Base-by-base conservation (phyloP, 2,888 invertebrate species). In the Perizoma affinitatum region DNA sequence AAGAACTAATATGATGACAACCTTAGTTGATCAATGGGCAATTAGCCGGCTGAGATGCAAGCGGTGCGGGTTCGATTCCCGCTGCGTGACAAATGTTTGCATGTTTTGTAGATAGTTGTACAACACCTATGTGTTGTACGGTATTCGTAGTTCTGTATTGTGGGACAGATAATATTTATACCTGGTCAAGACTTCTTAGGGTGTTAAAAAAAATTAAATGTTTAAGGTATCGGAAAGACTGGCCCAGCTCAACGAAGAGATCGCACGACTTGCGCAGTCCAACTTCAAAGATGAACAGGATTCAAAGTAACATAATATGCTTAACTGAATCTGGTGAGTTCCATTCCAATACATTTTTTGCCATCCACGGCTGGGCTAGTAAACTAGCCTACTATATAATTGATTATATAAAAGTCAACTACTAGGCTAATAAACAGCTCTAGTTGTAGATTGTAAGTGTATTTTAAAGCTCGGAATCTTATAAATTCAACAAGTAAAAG, bases 151-250 rank as follows among this genome's bases (percentile, higher is more conserved):
- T 38, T 38, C 5, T 36, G 5, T 36, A 36, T n/a, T n/a, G n/a
- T n/a, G n/a, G n/a, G n/a, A n/a, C 22, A 22, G 22, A 22, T 22
- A 22, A 22, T 22, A 1, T 22, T 22, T 22, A 22, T 22, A 3
- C 22, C 22, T 1, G 22, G 22, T 22, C 22, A 22, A 22, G 22
- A 22, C 22, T 22, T 2, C 3, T 2, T 22, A 22, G 22, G 22
- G 3, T 22, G 22, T 22, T 2, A 22, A 22, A 22, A 8, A 5
- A n/a, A 5, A 9, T 4, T 9, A 6, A 35, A n/a, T 49, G 11
- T 83, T 87, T 41, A 78, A 91, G 91, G 86, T 84, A 56, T 79
- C 84, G 4, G 90, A 87, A 58, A 86, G 81, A 59, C 79, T 91
- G 54, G 86, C 84, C 61, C 84, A 86, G 58, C 69, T 91, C n/a